Percentiles rank a stretch among this genome's conserved stretches.
Conservation (phyloP, 2,113 vertebrate genomes). For the Apistogramma diplotaenia region DNA sequence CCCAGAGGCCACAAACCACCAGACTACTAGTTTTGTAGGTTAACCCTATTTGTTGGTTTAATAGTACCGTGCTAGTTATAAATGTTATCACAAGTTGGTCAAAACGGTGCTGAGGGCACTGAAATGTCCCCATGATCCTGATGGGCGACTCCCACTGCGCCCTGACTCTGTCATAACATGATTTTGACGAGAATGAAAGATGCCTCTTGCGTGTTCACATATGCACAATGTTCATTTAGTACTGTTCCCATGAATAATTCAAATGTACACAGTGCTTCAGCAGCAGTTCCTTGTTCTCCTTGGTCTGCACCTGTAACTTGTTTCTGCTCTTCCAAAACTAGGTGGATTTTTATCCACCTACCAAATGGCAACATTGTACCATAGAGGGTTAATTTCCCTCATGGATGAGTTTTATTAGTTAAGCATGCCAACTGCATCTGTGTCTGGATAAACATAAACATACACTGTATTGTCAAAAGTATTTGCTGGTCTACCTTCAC, state of each 20-base stretch:
- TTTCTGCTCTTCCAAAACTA: neutral
- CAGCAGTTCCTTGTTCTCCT: neutral
- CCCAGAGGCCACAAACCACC: neutral
- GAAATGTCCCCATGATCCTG: neutral
- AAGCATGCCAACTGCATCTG: neutral
- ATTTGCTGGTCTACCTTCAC: no score
- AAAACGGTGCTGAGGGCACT: neutral
- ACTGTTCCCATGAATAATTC: neutral
- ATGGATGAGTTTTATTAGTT: neutral
- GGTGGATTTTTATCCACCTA: no score
- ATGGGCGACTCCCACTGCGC: neutral
- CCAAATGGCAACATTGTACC: no score
- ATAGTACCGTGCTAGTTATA: neutral
- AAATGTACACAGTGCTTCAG: neutral
- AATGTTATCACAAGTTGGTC: neutral
- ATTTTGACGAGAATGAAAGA: neutral
- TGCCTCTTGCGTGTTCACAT: neutral
- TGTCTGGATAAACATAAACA: neutral
- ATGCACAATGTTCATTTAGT: neutral
- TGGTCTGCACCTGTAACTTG: neutral
- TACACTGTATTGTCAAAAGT: no score
- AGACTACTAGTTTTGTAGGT: neutral
- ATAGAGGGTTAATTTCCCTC: neutral
- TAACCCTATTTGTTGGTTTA: neutral
- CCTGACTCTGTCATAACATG: neutral